A percentile compares a stretch with the other conserved stretches of the same genome.
phyloP scores from a whole-genome alignment of 2,113 vertebrate genomes.

The Stegastes partitus region DNA sequence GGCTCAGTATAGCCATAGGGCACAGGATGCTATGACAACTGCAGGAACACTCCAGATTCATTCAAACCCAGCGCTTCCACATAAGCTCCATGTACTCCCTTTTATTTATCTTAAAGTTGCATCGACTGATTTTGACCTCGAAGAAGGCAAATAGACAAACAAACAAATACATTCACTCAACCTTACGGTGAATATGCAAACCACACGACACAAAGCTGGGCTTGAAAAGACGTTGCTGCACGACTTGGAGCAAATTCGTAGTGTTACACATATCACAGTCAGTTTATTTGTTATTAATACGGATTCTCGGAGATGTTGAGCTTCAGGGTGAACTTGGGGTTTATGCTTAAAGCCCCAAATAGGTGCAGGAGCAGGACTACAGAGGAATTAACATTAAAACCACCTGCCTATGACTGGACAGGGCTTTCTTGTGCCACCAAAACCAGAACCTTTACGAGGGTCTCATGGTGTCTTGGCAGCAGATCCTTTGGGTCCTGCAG shows the following conservation, averaged over 20 bases:
- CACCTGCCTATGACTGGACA: no score
- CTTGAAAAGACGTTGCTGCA: background rate
- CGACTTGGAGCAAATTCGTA: background rate
- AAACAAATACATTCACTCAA: background rate
- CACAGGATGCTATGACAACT: background rate
- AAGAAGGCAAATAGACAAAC: conserved; percentile 22
- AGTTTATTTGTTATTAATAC: background rate
- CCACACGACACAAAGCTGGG: background rate
- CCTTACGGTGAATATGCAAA: background rate
- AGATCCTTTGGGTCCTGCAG: no score
- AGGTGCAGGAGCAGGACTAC: background rate
- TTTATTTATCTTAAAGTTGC: conserved; percentile 30
- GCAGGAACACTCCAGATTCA: conserved; percentile 25
- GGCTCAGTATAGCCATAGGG: conserved; percentile 7
- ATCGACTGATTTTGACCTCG: conserved; percentile 27
- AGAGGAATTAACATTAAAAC: no score
- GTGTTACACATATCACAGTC: background rate
- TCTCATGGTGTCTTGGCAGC: no score
- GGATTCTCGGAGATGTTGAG: background rate
- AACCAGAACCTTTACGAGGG: no score
- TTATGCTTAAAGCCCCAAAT: background rate
- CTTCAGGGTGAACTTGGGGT: background rate
- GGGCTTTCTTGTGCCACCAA: no score
- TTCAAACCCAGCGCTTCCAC: conserved; percentile 26
- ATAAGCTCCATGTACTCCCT: background rate